Evolutionary conservation across 2,113 vertebrate genomes (phyloP).

Genomic region (Silurus asotus): DNA sequence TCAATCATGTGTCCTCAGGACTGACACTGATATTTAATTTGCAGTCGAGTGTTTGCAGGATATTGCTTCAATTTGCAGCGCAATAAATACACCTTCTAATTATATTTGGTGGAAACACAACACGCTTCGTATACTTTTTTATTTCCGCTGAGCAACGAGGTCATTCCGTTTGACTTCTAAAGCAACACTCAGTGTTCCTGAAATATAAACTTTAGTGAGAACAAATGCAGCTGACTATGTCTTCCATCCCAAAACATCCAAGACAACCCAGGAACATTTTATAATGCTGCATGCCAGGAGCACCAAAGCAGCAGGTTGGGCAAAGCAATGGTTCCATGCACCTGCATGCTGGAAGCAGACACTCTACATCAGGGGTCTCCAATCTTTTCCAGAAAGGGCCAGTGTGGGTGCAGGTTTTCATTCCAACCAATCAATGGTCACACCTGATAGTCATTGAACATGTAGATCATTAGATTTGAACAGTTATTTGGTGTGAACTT

Average conservation of each 20-base stretch:
- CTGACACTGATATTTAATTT: neutral
- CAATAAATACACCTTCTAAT: neutral
- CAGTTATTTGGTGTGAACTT: too few species aligned
- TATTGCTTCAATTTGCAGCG: neutral
- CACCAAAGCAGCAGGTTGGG: too few species aligned
- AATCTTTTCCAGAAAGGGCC: too few species aligned
- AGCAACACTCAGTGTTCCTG: neutral
- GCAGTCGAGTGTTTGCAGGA: neutral
- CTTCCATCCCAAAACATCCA: neutral
- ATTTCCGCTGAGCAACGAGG: neutral
- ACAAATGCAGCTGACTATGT: neutral
- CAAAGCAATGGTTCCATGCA: neutral
- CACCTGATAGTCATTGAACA: too few species aligned
- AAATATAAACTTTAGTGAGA: neutral
- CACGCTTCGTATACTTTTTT: neutral
- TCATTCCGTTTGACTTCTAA: neutral
- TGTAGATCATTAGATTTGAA: too few species aligned
- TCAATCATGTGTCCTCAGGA: neutral
- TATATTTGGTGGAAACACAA: neutral
- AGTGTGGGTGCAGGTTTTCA: too few species aligned
- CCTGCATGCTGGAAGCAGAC: neutral
- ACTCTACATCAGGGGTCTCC: too few species aligned
- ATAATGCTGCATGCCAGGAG: neutral
- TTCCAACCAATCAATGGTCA: too few species aligned
- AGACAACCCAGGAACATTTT: neutral